Conservation (phyloP, 1,140 invertebrate species). For the Caenorhabditis tropicalis region DNA sequence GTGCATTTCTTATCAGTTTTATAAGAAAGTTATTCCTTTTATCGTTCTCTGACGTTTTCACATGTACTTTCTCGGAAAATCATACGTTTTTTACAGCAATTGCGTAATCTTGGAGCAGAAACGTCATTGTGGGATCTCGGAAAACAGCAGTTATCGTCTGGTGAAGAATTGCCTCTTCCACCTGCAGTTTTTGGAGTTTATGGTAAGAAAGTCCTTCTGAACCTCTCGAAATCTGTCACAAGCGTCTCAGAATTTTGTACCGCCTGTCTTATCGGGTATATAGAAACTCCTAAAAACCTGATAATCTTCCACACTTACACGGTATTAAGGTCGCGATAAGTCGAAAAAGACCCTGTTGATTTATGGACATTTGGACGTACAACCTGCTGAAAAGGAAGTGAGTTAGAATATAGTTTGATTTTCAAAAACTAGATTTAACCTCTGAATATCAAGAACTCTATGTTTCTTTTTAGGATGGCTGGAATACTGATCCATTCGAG, state of each 20-base stretch:
- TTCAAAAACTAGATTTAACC: not conserved
- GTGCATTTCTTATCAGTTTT: conserved; percentile 7
- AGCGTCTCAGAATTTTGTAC: conserved; percentile 18
- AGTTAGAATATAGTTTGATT: not conserved
- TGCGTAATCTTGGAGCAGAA: not conserved
- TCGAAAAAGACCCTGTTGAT: conserved; percentile 85
- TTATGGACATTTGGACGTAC: conserved; percentile 98
- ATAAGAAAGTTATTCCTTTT: not conserved
- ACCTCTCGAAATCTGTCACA: not conserved
- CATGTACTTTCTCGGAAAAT: not conserved
- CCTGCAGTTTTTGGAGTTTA: conserved; percentile 86
- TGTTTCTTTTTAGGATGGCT: conserved; percentile 86
- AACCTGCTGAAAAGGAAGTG: conserved; percentile 80
- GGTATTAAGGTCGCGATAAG: conserved; percentile 75
- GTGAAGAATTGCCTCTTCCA: conserved; percentile 79
- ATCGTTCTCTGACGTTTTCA: not conserved
- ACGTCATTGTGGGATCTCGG: conserved; percentile 28
- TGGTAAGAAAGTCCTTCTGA: conserved; percentile 75
- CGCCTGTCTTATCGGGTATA: not conserved
- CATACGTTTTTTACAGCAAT: not conserved
- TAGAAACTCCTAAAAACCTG: not conserved
- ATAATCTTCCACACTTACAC: not conserved
- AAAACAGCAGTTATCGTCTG: not conserved
- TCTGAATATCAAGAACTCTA: not conserved
- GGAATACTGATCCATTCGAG: conserved; percentile 92